Evolutionary conservation across 2,113 vertebrate genomes (phyloP), one percentile per base, ranked within the genome.

Genomic region (Ctenodactylus gundi): DNA sequence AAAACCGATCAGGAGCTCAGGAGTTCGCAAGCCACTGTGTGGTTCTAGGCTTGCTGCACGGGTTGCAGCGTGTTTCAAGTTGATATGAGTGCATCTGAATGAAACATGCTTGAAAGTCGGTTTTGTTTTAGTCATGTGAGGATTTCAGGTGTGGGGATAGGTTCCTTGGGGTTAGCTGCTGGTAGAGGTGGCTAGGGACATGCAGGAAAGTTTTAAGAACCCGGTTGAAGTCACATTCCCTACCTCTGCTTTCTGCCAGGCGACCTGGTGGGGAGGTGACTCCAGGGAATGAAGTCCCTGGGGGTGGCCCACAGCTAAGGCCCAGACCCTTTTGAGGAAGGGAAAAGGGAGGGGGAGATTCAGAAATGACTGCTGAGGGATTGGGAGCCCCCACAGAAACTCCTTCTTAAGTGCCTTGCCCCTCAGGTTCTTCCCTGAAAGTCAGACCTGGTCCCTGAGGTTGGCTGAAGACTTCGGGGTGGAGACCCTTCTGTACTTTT

Each of bases 401-500:
- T 82, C 46, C 27, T 93, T 67, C 15, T 12, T 9, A 81, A 9
- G 20, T 20, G 15, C 62, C 21, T 75, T 75, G n/a, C 57, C 75
- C 53, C 39, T 60, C 34, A 70, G 73, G 12, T 49, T n/a, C 15
- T 64, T 64, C 11, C 36, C 39, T 18, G 36, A 70, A 12, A 77
- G 76, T 29, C 25, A n/a, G 75, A n/a, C n/a, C n/a, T n/a, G n/a
- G n/a, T n/a, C 46, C 46, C 27, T 29, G 4, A 60, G 34, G 7
- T 17, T 23, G 29, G 80, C 44, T 2, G 10, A 58, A 31, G 85
- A 44, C 84, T 60, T 51, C 34, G 36, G 83, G 55, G n/a, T 91
- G 64, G 78, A 96, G 90, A 97, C 58, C 73, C 2, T 46, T 13
- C 27, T 90, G 15, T 95, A 36, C 60, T 88, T 86, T 27, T 73